Base-by-base conservation (phyloP, 1,140 invertebrate species). In the Branchinecta lindahli region DNA sequence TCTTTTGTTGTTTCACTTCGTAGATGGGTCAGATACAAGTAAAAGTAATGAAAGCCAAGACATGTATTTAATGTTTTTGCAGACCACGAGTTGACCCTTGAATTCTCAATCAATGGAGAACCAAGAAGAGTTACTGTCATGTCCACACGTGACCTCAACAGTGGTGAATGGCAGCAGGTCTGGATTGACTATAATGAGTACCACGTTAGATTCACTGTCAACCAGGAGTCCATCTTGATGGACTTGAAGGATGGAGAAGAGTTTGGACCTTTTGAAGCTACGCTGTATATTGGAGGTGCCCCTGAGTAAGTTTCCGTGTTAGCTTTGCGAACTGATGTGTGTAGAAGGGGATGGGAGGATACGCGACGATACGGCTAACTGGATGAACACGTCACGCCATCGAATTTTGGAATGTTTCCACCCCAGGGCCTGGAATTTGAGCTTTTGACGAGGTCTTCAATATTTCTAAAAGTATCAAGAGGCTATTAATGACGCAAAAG, bases 151-250 rank as follows among this genome's bases (percentile, higher is more conserved):
- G 86, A 87, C 77, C 81, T 96, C 7, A 94, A 93, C 76, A 88
- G 87, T 68, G 92, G 92, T 0, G 91, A 94, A 76, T 96, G 93
- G 93, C 92, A 96, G 76, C 92, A 94, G 80, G 89, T 95, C 73
- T 72, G 90, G 90, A 92, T 92, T 72, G 90, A 92, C 80, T 92
- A 92, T 76, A 94, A 95, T 78, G 86, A 89, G 75, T 90, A 94
- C 78, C 92, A 96, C 77, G 91, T 96, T n/a, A 80, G 92, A 70
- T 92, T 94, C 77, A 93, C 91, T 85, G 87, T 95, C 69, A 94
- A 94, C 76, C 89, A 87, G 45, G 88, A 93, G 74, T 89, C 85
- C 74, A 84, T 89, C 80, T 92, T 93, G 89, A 85, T 91, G 5
- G 87, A 93, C 80, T 79, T 94, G 52, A 78, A 87, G 70, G 84